Conservation (phyloP, 2,113 vertebrate genomes). For the Stegostoma tigrinum region DNA sequence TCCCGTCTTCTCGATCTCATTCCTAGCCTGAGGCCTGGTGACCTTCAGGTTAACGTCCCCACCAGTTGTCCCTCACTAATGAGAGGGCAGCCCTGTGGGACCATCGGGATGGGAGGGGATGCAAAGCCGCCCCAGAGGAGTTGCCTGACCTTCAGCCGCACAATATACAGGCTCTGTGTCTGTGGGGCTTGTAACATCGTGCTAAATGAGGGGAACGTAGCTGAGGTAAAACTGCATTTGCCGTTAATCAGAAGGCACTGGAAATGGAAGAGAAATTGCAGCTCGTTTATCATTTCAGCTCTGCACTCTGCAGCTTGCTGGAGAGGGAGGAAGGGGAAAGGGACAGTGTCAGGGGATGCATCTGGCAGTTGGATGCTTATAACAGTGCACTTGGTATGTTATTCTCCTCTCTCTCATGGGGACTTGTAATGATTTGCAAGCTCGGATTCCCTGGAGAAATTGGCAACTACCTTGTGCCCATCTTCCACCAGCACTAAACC, state of each 20-base stretch:
- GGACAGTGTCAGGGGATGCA: background rate
- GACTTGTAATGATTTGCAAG: background rate
- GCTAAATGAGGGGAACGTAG: background rate
- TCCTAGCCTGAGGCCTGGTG: too few species aligned
- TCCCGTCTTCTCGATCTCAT: too few species aligned
- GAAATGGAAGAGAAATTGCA: background rate
- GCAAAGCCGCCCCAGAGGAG: background rate
- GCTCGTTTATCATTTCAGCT: conserved; percentile 3
- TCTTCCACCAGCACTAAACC: background rate
- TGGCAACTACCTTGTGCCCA: background rate
- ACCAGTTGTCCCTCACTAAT: too few species aligned
- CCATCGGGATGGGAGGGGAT: background rate
- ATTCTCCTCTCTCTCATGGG: background rate
- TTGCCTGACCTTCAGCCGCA: background rate
- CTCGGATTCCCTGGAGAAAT: background rate
- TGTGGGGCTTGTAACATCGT: background rate
- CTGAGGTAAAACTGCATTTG: background rate
- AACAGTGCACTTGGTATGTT: background rate
- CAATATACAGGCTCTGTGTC: too few species aligned
- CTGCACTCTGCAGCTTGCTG: background rate
- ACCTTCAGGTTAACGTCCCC: too few species aligned
- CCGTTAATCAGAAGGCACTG: conserved; percentile 5
- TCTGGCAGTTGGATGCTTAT: background rate
- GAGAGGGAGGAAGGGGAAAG: background rate
- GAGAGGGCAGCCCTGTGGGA: too few species aligned